phyloP scores from a whole-genome alignment of 2,888 invertebrate genomes.

The Nomada hirtipes region DNA sequence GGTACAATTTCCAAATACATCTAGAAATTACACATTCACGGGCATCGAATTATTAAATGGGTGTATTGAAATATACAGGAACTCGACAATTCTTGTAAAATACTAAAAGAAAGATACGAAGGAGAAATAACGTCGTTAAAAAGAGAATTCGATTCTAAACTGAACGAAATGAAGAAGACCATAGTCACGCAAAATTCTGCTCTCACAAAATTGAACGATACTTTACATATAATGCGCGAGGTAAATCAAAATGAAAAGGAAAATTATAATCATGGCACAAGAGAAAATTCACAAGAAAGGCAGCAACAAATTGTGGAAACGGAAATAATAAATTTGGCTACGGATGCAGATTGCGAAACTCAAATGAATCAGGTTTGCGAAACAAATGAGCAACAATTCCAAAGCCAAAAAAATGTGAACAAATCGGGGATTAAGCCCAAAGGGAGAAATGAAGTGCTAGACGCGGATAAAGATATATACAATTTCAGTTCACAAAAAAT shows the following conservation, averaged over 20 bases:
- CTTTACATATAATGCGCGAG: constrained; percentile 12
- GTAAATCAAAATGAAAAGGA: not conserved
- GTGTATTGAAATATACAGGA: constrained; percentile 24
- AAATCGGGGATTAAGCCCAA: not conserved
- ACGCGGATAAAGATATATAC: constrained; percentile 24
- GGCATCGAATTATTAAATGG: not conserved
- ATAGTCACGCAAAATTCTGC: constrained; percentile 1
- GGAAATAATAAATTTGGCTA: not conserved
- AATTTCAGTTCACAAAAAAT: not conserved
- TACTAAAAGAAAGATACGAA: constrained; percentile 24
- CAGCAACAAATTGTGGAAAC: not conserved
- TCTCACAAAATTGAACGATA: constrained; percentile 22
- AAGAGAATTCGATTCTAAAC: constrained; percentile 17
- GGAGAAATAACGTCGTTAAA: constrained; percentile 13
- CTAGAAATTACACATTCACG: not conserved
- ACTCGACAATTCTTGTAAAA: constrained; percentile 3
- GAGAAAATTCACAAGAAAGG: not conserved
- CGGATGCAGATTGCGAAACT: not conserved
- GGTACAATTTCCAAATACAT: constrained; percentile 21
- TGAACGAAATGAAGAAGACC: constrained; percentile 18
- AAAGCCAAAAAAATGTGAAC: not conserved
- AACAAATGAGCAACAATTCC: constrained; percentile 1
- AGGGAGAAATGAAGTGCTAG: not conserved
- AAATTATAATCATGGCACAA: not conserved
- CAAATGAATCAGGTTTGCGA: not conserved